These are phyloP conservation scores for Acanthacorydalis orientalis DNA, from an alignment of 2,888 invertebrate genomes.

Conservation along the genomic window DNA sequence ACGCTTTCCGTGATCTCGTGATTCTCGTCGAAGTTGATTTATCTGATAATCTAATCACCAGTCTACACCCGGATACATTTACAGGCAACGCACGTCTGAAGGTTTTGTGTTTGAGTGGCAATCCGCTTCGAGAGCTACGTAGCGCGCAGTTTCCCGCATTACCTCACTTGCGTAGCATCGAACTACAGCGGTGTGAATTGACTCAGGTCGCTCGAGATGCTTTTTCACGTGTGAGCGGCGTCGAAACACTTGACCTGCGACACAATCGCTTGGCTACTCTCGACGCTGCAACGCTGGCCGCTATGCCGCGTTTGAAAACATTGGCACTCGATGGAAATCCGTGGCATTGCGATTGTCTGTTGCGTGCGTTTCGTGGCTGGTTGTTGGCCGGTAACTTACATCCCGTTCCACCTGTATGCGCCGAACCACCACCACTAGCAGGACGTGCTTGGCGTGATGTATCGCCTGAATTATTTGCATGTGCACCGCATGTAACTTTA, in stretches of 20 bases:
- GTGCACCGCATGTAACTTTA: conserved; percentile 51
- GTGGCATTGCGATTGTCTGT: conserved; percentile 78
- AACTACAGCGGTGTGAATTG: conserved; percentile 65
- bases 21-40: conserved; percentile 78
- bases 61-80: conserved; percentile 63
- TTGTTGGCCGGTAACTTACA: conserved; percentile 62
- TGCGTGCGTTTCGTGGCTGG: conserved; percentile 73
- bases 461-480: conserved; percentile 60
- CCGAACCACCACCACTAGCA: conserved; percentile 49
- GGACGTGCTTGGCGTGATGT: conserved; percentile 65
- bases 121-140: conserved; percentile 55
- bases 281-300: conserved; percentile 47
- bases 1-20: conserved; percentile 72
- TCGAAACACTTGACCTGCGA: conserved; percentile 64
- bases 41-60: conserved; percentile 61
- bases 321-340: conserved; percentile 70
- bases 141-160: conserved; percentile 68
- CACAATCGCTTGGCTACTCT: conserved; percentile 60
- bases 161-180: conserved; percentile 63
- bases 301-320: conserved; percentile 62
- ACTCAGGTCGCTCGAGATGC: conserved; percentile 58
- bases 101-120: conserved; percentile 62
- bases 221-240: conserved; percentile 53
- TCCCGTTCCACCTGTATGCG: conserved; percentile 55
- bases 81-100: conserved; percentile 68